Evolutionary conservation across 1,140 invertebrate genomes (phyloP).

Genomic region (Zaprionus gabonicus): DNA sequence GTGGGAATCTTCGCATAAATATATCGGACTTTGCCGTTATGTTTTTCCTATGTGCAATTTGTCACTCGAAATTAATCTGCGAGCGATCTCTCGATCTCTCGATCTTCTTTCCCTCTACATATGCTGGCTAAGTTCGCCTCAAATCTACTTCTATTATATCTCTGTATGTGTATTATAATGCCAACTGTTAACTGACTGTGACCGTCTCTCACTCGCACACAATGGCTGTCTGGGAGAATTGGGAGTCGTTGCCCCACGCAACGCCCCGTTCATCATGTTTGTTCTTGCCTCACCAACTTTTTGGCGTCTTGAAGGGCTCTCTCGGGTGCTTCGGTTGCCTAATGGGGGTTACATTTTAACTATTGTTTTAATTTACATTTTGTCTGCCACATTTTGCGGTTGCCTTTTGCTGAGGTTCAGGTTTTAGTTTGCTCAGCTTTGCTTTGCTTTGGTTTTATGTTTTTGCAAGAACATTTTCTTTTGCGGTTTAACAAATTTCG

Average conservation of each 20-base stretch:
- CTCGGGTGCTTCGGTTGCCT: constrained; percentile 52
- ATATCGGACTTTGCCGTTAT: constrained; percentile 75
- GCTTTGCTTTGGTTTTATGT: constrained; percentile 45
- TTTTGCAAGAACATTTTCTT: constrained; percentile 61
- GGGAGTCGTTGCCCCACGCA: constrained; percentile 43
- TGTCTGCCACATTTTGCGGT: constrained; percentile 32
- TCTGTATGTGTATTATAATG: constrained; percentile 57
- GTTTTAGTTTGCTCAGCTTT: constrained; percentile 34
- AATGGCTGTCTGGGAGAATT: constrained; percentile 23
- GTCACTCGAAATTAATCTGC: constrained; percentile 78
- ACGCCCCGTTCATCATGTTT: not conserved
- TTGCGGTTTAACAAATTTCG: constrained; percentile 79
- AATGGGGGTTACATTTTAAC: constrained; percentile 72
- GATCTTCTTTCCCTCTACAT: constrained; percentile 3
- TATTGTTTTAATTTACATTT: constrained; percentile 74
- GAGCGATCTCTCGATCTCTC: constrained; percentile 35
- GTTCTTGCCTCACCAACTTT: not conserved
- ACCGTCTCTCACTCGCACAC: constrained; percentile 46
- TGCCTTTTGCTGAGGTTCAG: constrained; percentile 36
- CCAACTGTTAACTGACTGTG: constrained; percentile 78
- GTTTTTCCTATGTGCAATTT: constrained; percentile 73
- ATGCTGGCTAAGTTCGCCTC: not conserved
- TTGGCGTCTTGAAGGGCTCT: constrained; percentile 21
- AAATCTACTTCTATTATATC: not conserved
- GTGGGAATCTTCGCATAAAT: constrained; percentile 77